A percentile compares a stretch with the other conserved stretches of the same genome.
phyloP scores from a whole-genome alignment of 2,888 invertebrate species.

The Psylliodes chrysocephalus region DNA sequence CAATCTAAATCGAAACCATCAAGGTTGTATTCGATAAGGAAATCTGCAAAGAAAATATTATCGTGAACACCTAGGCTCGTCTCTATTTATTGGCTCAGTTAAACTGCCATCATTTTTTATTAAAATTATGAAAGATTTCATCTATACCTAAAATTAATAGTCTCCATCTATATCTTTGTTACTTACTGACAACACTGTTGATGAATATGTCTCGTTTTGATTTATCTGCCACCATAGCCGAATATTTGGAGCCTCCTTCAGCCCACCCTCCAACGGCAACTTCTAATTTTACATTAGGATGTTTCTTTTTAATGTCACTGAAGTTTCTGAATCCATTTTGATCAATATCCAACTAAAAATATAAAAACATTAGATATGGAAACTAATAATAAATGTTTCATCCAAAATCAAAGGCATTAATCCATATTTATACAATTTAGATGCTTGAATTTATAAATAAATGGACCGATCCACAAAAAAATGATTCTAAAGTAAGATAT shows the following conservation, averaged over 20 bases:
- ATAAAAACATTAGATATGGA: no score
- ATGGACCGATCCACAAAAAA: no score
- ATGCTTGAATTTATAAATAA: no score
- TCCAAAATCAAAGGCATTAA: no score
- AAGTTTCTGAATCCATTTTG: conserved; percentile 83
- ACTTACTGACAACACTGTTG: conserved; percentile 75
- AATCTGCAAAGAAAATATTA: conserved; percentile 67
- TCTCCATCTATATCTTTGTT: background rate
- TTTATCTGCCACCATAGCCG: conserved; percentile 80
- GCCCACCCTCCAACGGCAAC: conserved; percentile 93
- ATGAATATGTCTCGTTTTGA: conserved; percentile 77
- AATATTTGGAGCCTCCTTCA: conserved; percentile 89
- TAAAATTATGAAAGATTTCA: no score
- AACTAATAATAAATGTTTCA: no score
- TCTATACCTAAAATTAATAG: no score
- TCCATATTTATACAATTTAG: no score
- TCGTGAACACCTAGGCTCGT: no score
- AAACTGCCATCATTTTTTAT: no score
- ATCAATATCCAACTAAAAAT: conserved; percentile 74
- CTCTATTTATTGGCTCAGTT: no score
- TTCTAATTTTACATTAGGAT: conserved; percentile 79
- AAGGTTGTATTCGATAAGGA: conserved; percentile 80
- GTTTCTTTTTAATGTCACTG: conserved; percentile 74
- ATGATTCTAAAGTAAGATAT: no score
- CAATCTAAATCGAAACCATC: conserved; percentile 91